phyloP scores from a whole-genome alignment of 2,888 invertebrate genomes.

The Lypha dubia region DNA sequence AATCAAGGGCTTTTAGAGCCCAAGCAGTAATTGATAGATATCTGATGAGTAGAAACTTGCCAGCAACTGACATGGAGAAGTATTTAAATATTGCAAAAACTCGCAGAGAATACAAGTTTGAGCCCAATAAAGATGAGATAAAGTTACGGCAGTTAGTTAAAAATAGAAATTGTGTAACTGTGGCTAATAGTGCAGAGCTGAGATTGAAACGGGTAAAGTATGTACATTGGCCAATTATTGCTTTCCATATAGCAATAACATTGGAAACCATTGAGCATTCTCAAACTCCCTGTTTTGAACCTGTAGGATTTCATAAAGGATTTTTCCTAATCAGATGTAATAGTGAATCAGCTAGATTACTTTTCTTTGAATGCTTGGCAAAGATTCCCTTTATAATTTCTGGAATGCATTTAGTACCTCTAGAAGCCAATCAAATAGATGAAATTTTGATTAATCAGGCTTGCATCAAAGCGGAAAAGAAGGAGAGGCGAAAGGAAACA shows the following conservation, averaged over 20 bases:
- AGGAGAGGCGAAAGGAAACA: background rate
- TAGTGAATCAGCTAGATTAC: background rate
- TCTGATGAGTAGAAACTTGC: background rate
- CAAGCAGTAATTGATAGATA: background rate
- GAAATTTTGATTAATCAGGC: background rate
- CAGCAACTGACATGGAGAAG: background rate
- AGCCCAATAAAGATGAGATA: background rate
- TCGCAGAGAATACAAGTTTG: background rate
- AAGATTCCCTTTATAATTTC: background rate
- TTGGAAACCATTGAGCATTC: background rate
- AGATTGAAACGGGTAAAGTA: background rate
- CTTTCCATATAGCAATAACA: background rate
- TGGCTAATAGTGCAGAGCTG: background rate
- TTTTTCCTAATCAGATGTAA: conserved; percentile 14
- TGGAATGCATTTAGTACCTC: background rate
- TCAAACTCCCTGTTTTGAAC: background rate
- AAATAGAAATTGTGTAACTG: background rate
- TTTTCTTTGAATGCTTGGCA: background rate
- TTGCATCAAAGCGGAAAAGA: background rate
- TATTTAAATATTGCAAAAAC: background rate
- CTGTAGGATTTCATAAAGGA: background rate
- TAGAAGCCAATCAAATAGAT: background rate
- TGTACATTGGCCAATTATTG: conserved; percentile 17
- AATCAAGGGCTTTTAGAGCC: too few species aligned
- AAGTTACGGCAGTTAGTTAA: background rate